These are phyloP conservation scores for Ptiloglossa arizonensis DNA, from an alignment of 1,140 invertebrate genomes.

Conservation along the genomic window DNA sequence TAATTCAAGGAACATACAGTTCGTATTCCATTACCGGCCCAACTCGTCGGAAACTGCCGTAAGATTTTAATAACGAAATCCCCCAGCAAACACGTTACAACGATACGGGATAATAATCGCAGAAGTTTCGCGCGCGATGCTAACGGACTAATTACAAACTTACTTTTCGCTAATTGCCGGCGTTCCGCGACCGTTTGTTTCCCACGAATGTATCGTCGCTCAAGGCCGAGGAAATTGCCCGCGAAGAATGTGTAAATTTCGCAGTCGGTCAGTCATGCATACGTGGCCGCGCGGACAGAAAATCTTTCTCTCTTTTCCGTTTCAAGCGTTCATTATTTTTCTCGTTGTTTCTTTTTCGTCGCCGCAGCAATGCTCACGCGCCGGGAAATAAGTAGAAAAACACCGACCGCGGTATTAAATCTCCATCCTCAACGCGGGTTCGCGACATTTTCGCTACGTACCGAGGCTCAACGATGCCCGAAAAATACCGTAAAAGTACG, in stretches of 20 bases:
- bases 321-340: not conserved
- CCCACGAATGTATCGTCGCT: not conserved
- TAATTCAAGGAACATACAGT: not conserved
- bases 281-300: not conserved
- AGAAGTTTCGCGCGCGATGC: not conserved
- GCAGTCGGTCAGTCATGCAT: not conserved
- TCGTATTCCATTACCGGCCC: not conserved
- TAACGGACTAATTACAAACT: conserved; percentile 40
- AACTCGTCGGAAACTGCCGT: conserved; percentile 4
- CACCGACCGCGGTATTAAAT: not conserved
- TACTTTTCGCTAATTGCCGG: conserved; percentile 23
- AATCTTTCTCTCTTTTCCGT: not conserved
- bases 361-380: not conserved
- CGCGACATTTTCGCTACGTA: not conserved
- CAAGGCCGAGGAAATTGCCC: not conserved
- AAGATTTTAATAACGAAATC: conserved; percentile 33
- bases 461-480: too few species aligned
- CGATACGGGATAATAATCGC: conserved; percentile 39
- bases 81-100: conserved; percentile 35
- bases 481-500: not conserved
- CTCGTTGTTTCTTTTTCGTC: not conserved
- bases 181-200: not conserved
- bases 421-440: not conserved
- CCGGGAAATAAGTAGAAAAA: not conserved
- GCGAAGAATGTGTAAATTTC: not conserved